A percentile compares a stretch with the other conserved stretches of the same genome.
Conservation (phyloP, 1,140 invertebrate species). For the Eupeodes corollae region DNA sequence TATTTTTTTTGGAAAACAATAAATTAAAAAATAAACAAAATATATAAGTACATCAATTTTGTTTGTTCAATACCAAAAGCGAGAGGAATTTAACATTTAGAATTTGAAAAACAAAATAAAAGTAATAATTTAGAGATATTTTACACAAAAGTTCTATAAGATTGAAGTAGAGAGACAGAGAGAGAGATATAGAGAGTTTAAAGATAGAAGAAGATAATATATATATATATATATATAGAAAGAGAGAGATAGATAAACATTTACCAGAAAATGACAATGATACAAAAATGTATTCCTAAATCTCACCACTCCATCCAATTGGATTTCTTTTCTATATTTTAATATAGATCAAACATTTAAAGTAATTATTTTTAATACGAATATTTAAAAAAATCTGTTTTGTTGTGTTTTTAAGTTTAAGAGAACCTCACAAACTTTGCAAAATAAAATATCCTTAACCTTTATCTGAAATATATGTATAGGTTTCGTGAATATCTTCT, state of each 20-base stretch:
- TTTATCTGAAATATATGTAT: neutral
- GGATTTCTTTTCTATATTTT: neutral
- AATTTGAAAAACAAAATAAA: too few relatives aligned
- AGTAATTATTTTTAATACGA: neutral
- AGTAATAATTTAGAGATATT: too few relatives aligned
- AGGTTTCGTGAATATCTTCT: too few relatives aligned
- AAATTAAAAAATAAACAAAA: slow-evolving; percentile 23
- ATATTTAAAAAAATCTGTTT: neutral
- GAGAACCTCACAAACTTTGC: neutral
- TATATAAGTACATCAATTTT: slow-evolving; percentile 6
- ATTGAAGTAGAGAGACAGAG: too few relatives aligned
- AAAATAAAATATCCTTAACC: neutral
- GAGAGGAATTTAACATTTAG: too few relatives aligned
- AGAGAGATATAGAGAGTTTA: too few relatives aligned
- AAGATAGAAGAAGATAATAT: too few relatives aligned
- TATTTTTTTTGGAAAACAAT: slow-evolving; percentile 17
- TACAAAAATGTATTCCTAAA: neutral
- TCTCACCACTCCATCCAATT: neutral
- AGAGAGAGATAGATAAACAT: neutral
- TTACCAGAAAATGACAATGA: too few relatives aligned
- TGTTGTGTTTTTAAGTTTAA: neutral
- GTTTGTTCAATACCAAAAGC: too few relatives aligned
- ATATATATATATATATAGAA: too few relatives aligned
- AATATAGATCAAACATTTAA: neutral
- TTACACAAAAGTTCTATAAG: too few relatives aligned